Conservation (phyloP, 1,140 invertebrate genomes). For the Drosophila arawakana region DNA sequence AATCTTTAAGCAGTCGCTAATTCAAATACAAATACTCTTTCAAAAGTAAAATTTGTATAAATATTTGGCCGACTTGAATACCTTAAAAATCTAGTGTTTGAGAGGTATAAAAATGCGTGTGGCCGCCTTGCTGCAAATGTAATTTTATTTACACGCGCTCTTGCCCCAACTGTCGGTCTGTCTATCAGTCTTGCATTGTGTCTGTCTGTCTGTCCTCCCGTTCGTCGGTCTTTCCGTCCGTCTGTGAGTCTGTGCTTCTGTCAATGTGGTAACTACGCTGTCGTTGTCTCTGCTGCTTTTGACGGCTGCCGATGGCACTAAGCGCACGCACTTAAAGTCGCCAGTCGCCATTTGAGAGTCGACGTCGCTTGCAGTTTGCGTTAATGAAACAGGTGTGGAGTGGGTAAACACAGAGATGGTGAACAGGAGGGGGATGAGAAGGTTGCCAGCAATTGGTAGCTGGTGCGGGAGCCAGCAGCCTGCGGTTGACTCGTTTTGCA, state of each 20-base stretch:
- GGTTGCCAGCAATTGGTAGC: not conserved
- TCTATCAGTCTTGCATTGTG: no score
- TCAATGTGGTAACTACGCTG: conserved; percentile 57
- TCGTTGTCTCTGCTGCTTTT: conserved; percentile 69
- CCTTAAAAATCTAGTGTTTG: not conserved
- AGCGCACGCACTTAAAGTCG: conserved; percentile 76
- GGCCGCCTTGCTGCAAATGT: conserved; percentile 68
- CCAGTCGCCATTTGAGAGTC: conserved; percentile 44
- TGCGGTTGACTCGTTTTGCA: conserved; percentile 71
- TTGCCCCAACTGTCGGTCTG: conserved; percentile 42
- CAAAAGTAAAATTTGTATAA: not conserved
- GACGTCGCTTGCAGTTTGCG: conserved; percentile 53
- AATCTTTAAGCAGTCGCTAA: no score
- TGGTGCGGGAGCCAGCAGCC: conserved; percentile 20
- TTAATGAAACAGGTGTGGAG: conserved; percentile 47
- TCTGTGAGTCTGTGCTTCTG: conserved; percentile 1
- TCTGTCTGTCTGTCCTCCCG: no score
- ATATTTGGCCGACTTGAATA: not conserved
- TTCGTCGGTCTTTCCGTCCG: no score
- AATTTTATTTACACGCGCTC: conserved; percentile 78
- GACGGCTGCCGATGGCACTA: conserved; percentile 80
- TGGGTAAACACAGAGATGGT: no score
- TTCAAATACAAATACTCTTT: no score
- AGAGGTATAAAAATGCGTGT: conserved; percentile 61
- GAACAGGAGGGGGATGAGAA: not conserved